Conservation (phyloP, 2,113 vertebrate genomes). For the Cariama cristata region DNA sequence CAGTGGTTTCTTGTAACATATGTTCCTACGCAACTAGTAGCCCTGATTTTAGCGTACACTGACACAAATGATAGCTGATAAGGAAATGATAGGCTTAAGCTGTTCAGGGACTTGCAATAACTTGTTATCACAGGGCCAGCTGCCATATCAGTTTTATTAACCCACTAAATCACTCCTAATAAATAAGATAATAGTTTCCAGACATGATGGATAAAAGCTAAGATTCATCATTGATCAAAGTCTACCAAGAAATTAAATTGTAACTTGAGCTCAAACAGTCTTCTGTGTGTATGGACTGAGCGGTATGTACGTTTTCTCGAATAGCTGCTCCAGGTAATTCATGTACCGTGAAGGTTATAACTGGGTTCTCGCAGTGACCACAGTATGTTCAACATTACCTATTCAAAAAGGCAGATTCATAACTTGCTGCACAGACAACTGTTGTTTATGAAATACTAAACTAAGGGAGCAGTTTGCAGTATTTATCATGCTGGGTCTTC, state of each 20-base stretch:
- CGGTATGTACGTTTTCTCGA: background rate
- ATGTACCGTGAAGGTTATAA: background rate
- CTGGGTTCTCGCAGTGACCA: background rate
- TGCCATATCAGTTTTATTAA: constrained; percentile 86
- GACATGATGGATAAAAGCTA: constrained; percentile 75
- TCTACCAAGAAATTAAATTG: constrained; percentile 79
- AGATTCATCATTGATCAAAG: constrained; percentile 77
- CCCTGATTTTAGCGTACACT: constrained; percentile 76
- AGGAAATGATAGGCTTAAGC: constrained; percentile 84
- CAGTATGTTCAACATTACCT: background rate
- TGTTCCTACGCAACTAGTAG: constrained; percentile 70
- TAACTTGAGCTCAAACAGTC: constrained; percentile 72
- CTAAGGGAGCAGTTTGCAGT: background rate
- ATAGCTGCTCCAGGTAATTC: background rate
- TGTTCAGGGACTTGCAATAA: constrained; percentile 83
- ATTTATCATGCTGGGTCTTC: background rate
- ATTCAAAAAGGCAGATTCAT: background rate
- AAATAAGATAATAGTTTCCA: constrained; percentile 83
- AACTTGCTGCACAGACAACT: background rate
- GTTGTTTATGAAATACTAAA: background rate
- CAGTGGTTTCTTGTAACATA: constrained; percentile 75
- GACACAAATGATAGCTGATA: constrained; percentile 82
- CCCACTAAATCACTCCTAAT: constrained; percentile 84
- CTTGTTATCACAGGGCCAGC: constrained; percentile 78
- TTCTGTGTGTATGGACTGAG: background rate